Conservation (phyloP, 2,113 vertebrate genomes). For the Myiopsitta monachus region DNA sequence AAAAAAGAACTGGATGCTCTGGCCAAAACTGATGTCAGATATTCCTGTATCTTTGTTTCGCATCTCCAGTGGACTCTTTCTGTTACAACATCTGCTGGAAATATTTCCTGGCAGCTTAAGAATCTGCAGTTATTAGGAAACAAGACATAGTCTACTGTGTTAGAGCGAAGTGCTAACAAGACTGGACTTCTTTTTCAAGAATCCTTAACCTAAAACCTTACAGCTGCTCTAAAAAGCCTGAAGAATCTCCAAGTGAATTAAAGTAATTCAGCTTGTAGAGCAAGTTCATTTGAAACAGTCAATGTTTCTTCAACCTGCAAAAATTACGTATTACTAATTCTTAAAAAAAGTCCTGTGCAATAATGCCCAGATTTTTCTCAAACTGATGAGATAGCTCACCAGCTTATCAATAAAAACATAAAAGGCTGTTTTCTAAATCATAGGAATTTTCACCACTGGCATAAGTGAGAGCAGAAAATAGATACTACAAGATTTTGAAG, state of each 20-base stretch:
- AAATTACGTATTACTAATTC: not conserved
- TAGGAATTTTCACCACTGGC: not conserved
- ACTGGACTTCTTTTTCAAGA: not conserved
- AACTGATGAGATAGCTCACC: not conserved
- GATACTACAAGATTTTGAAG: not conserved
- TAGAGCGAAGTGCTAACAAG: not conserved
- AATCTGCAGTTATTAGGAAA: not conserved
- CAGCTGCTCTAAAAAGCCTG: not conserved
- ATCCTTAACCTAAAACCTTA: not conserved
- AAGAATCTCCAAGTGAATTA: not conserved
- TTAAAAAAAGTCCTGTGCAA: not conserved
- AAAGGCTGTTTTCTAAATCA: not conserved
- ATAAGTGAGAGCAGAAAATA: not conserved
- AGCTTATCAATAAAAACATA: not conserved
- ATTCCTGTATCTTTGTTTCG: slow-evolving; percentile 19
- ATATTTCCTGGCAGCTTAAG: slow-evolving; percentile 22
- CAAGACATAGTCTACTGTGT: not conserved
- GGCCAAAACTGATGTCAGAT: slow-evolving; percentile 41
- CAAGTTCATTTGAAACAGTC: not conserved
- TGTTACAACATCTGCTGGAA: slow-evolving; percentile 29
- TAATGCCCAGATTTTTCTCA: not conserved
- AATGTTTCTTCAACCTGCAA: not conserved
- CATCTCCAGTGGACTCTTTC: not conserved
- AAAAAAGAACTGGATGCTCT: not conserved
- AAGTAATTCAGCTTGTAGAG: not conserved